phyloP scores from a whole-genome alignment of 2,797 vertebrate genomes.

The Xiphophorus birchmanni region DNA sequence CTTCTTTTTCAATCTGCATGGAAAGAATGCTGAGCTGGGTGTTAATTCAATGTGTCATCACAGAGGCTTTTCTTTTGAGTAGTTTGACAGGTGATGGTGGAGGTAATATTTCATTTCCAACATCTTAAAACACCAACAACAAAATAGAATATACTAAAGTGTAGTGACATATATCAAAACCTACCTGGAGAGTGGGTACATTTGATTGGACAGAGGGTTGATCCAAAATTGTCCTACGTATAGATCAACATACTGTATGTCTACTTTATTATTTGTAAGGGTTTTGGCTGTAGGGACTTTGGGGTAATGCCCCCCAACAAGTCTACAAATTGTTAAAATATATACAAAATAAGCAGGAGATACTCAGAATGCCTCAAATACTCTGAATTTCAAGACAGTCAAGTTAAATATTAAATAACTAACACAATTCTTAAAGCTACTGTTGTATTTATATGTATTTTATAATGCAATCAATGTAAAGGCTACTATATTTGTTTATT shows the following conservation, averaged over 20 bases:
- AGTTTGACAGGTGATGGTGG: conserved; percentile 32
- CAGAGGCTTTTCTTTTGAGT: conserved; percentile 32
- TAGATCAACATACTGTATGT: background rate
- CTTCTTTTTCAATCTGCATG: conserved; percentile 73
- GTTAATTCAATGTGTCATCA: conserved; percentile 69
- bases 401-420: background rate
- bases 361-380: background rate
- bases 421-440: background rate
- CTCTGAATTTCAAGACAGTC: background rate
- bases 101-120: conserved; percentile 25
- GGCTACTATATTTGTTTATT: background rate
- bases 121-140: conserved; percentile 19
- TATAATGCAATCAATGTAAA: background rate
- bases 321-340: background rate
- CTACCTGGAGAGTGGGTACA: background rate
- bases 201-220: background rate
- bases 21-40: conserved; percentile 66
- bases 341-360: background rate
- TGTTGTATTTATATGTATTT: background rate
- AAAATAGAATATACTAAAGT: background rate
- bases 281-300: background rate
- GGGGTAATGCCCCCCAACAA: background rate
- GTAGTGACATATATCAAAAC: background rate
- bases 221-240: background rate
- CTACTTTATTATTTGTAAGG: background rate